Evolutionary conservation across 2,113 vertebrate species (phyloP).

Genomic region (Channa argus): DNA sequence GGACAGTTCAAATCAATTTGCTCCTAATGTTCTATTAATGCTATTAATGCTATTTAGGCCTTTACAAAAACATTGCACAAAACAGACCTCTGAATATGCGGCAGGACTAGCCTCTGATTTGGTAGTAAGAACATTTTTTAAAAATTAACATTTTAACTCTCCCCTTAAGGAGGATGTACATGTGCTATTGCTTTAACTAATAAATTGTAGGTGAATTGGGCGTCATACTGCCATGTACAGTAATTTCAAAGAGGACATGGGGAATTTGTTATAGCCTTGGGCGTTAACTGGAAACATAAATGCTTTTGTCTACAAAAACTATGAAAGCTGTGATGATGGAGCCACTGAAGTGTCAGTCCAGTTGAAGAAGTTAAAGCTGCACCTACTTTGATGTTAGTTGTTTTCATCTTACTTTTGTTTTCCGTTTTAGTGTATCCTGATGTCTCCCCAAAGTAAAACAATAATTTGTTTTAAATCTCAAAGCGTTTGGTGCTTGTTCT

Average conservation of each 20-base stretch:
- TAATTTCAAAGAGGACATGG: not conserved
- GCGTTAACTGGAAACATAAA: not conserved
- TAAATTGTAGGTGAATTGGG: not conserved
- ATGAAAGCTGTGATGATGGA: not conserved
- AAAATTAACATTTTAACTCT: conserved; percentile 13
- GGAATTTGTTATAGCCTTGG: not conserved
- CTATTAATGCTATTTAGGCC: conserved; percentile 67
- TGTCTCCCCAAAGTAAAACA: conserved; percentile 23
- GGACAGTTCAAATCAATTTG: conserved; percentile 79
- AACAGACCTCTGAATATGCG: conserved; percentile 27
- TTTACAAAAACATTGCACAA: conserved; percentile 54
- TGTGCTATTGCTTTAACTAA: not conserved
- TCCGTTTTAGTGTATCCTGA: not conserved
- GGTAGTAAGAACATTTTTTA: not conserved
- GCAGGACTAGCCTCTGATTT: conserved; percentile 2
- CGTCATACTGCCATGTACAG: not conserved
- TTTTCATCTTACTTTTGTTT: conserved; percentile 9
- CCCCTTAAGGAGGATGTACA: not conserved
- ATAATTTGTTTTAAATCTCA: conserved; percentile 18
- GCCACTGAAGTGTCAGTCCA: not conserved
- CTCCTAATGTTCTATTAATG: conserved; percentile 77
- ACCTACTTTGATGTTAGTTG: conserved; percentile 26
- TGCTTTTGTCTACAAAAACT: conserved; percentile 2
- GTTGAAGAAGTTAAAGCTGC: conserved; percentile 23
- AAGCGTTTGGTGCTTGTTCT: conserved; percentile 14